Percentiles rank a stretch among this genome's conserved stretches.
Evolutionary conservation across 2,113 vertebrate genomes (phyloP).

Genomic region (Psilopogon haemacephalus): DNA sequence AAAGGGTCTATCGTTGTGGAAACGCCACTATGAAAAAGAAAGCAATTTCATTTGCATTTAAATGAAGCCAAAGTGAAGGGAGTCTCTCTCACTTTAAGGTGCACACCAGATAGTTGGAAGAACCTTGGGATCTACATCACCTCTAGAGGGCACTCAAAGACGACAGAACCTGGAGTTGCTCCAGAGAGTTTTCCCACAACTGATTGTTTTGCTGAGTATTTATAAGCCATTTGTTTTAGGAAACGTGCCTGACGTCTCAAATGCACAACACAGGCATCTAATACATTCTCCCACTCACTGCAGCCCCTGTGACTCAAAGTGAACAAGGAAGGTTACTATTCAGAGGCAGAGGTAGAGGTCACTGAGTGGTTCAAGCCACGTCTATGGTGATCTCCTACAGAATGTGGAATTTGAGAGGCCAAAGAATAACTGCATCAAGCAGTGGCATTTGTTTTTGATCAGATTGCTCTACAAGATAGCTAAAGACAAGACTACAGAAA

Average conservation of each 20-base stretch:
- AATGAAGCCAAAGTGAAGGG: neutral
- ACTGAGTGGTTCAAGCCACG: neutral
- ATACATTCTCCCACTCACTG: neutral
- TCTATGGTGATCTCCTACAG: neutral
- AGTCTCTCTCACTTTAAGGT: neutral
- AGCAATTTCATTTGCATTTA: neutral
- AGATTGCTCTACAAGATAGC: neutral
- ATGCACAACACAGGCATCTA: neutral
- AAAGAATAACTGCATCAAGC: neutral
- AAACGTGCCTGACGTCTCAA: neutral
- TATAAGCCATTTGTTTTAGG: neutral
- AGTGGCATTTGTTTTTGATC: neutral
- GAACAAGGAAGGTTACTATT: neutral
- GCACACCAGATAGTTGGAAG: neutral
- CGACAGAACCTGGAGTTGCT: neutral
- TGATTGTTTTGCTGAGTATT: neutral
- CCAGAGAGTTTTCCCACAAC: neutral
- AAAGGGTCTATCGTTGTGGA: slow-evolving; percentile 99
- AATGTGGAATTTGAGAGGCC: neutral
- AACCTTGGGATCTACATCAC: neutral
- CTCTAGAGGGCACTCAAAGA: slow-evolving; percentile 21
- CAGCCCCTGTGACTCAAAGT: neutral
- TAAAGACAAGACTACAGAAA: neutral
- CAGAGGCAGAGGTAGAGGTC: neutral
- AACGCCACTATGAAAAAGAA: slow-evolving; percentile 81